A percentile compares a stretch with the other conserved stretches of the same genome.
Conservation (phyloP, 2,113 vertebrate genomes). For the Sander lucioperca region DNA sequence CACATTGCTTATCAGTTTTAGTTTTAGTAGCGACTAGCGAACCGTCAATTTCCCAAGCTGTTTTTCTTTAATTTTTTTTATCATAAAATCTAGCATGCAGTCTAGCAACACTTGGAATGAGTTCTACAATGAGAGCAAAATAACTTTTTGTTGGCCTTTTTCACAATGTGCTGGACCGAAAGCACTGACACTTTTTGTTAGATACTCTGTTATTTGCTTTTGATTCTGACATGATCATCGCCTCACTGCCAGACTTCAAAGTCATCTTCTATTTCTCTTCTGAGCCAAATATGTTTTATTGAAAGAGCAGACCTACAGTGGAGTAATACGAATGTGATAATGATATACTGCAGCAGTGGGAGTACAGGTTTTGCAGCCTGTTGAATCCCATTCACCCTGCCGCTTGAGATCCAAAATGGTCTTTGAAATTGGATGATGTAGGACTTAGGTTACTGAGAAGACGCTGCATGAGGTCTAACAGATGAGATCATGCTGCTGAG, state of each 20-base stretch:
- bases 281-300: conserved; percentile 66
- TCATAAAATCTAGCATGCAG: background rate
- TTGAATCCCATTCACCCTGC: conserved; percentile 54
- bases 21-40: background rate
- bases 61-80: background rate
- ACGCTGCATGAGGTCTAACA: conserved; percentile 37
- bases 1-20: background rate
- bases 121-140: conserved; percentile 2
- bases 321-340: conserved; percentile 68
- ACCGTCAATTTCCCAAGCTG: background rate
- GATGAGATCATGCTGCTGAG: conserved; percentile 45
- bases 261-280: conserved; percentile 51
- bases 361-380: conserved; percentile 57
- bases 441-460: conserved; percentile 49
- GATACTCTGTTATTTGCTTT: conserved; percentile 58
- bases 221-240: conserved; percentile 61
- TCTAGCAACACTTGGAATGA: background rate
- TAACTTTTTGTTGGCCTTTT: conserved; percentile 24
- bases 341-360: conserved; percentile 51
- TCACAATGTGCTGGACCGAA: conserved; percentile 25
- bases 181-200: conserved; percentile 25
- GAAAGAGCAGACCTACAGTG: conserved; percentile 48
- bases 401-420: conserved; percentile 37
- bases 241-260: conserved; percentile 55
- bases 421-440: conserved; percentile 62